These are phyloP conservation scores for Glaucopsyche alexis DNA, from an alignment of 2,888 invertebrate genomes.

Conservation along the genomic window DNA sequence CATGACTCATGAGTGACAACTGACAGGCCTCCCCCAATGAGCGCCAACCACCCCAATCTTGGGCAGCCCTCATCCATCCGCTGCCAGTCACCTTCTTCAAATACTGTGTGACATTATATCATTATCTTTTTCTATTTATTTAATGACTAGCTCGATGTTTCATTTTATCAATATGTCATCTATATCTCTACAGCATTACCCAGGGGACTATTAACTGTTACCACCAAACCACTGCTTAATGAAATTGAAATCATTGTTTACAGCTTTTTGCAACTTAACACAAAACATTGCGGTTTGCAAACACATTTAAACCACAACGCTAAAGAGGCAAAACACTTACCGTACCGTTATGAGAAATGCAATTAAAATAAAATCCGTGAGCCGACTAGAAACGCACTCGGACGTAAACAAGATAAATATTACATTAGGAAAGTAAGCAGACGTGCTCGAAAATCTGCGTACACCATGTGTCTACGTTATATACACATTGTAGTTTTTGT, in stretches of 20 bases:
- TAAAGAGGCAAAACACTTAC: slow-evolving; percentile 37
- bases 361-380: slow-evolving; percentile 46
- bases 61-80: no score
- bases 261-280: background rate
- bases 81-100: no score
- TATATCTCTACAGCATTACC: no score
- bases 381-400: slow-evolving; percentile 45
- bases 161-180: background rate
- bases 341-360: slow-evolving; percentile 45
- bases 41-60: no score
- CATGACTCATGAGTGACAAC: no score
- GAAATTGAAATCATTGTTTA: slow-evolving; percentile 14
- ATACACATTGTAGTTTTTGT: background rate
- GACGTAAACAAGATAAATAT: slow-evolving; percentile 51
- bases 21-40: no score
- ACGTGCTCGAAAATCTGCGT: background rate
- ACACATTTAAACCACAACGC: slow-evolving; percentile 35
- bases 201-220: background rate
- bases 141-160: no score
- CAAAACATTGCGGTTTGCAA: background rate
- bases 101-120: no score
- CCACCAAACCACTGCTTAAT: background rate
- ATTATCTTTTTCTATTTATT: no score
- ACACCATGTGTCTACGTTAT: background rate
- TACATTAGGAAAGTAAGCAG: slow-evolving; percentile 49